Percentiles rank a stretch among this genome's conserved stretches.
Conservation (phyloP, 1,140 invertebrate species). For the Cryptotermes secundus region DNA sequence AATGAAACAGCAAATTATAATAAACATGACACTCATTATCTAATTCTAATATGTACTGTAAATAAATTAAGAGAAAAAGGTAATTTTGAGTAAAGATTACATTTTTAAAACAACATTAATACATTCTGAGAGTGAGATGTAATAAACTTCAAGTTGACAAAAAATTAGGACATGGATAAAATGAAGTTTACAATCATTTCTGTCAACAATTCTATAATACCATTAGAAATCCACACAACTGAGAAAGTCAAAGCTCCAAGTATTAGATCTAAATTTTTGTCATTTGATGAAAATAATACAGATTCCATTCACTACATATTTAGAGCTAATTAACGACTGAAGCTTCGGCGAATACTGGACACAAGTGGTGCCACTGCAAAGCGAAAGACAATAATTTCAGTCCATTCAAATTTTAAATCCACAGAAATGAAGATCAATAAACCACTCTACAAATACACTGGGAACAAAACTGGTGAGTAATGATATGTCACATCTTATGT, state of each 20-base stretch:
- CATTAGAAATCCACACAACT: neutral
- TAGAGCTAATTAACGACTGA: neutral
- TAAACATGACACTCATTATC: neutral
- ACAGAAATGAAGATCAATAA: neutral
- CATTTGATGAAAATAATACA: constrained; percentile 2
- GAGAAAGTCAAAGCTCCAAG: neutral
- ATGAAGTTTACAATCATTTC: neutral
- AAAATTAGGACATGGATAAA: neutral
- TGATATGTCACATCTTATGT: neutral
- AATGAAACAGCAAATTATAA: neutral
- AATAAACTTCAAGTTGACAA: neutral
- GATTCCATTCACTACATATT: neutral
- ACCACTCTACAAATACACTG: neutral
- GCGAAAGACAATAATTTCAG: neutral
- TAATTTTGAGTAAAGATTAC: constrained; percentile 6
- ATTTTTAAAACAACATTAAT: constrained; percentile 11
- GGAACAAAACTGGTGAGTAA: neutral
- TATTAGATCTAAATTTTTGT: neutral
- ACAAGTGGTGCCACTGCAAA: neutral
- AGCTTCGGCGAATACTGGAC: constrained; percentile 17
- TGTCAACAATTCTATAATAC: neutral
- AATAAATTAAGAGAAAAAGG: neutral
- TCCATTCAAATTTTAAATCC: neutral
- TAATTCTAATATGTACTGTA: neutral
- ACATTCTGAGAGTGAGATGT: neutral